Evolutionary conservation across 1,140 invertebrate species (phyloP).

Genomic region (Sesamia nonagrioides): DNA sequence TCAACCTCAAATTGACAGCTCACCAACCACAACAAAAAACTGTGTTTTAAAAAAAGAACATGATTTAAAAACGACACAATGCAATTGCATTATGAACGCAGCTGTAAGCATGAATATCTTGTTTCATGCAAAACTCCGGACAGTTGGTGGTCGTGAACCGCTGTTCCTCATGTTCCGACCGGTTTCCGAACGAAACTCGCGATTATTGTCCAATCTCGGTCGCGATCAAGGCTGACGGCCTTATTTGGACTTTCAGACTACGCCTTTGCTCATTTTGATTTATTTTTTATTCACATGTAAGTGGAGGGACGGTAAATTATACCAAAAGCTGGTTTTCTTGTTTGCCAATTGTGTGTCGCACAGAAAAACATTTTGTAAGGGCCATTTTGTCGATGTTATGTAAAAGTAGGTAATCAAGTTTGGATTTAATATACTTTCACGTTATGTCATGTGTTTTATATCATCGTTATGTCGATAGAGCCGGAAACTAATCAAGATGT

Average conservation of each 20-base stretch:
- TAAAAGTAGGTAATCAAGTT: constrained; percentile 28
- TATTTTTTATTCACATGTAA: constrained; percentile 20
- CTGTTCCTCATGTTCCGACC: constrained; percentile 62
- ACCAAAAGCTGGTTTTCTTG: constrained; percentile 32
- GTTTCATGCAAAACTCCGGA: constrained; percentile 73
- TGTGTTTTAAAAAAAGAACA: constrained; percentile 24
- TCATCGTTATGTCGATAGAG: neutral
- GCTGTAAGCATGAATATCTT: constrained; percentile 61
- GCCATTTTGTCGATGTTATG: neutral
- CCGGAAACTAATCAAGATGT: neutral
- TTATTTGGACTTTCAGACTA: constrained; percentile 63
- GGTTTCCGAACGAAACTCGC: constrained; percentile 66
- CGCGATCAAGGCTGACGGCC: constrained; percentile 66
- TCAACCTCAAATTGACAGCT: constrained; percentile 18
- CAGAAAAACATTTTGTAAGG: constrained; percentile 12
- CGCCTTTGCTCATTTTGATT: constrained; percentile 54
- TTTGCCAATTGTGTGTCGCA: constrained; percentile 27
- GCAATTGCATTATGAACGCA: constrained; percentile 56
- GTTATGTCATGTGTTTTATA: neutral
- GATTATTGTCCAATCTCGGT: constrained; percentile 63
- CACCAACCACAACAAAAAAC: neutral
- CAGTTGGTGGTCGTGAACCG: constrained; percentile 60
- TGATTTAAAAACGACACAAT: constrained; percentile 24
- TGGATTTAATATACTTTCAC: constrained; percentile 16
- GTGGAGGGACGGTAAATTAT: constrained; percentile 22